Conservation (phyloP, 2,888 invertebrate species). For the Gymnosoma rotundatum region DNA sequence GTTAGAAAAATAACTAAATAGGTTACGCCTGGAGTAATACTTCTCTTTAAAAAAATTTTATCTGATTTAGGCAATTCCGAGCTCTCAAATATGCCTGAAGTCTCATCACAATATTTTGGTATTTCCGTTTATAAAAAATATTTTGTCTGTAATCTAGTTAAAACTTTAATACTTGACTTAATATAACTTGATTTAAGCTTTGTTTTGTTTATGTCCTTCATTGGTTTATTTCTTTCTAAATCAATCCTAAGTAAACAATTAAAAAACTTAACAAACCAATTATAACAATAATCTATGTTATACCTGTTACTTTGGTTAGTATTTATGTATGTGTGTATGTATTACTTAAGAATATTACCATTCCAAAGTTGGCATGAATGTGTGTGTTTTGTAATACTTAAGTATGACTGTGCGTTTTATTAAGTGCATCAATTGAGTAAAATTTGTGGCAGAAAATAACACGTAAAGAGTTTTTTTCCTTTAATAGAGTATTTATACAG, state of each 20-base stretch:
- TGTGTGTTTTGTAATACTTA: not conserved
- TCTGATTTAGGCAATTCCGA: too few relatives aligned
- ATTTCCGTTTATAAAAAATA: too few relatives aligned
- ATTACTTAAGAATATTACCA: not conserved
- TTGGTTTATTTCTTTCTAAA: not conserved
- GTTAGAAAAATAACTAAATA: too few relatives aligned
- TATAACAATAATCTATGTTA: slow-evolving; percentile 11
- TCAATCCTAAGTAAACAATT: slow-evolving; percentile 29
- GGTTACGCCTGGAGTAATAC: too few relatives aligned
- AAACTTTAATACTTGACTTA: too few relatives aligned
- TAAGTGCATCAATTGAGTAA: slow-evolving; percentile 3
- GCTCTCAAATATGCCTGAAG: too few relatives aligned
- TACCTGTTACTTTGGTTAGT: not conserved
- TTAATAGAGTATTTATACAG: slow-evolving; percentile 16
- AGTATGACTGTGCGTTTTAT: not conserved
- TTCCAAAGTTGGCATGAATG: not conserved
- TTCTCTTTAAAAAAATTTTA: too few relatives aligned
- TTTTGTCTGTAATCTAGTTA: too few relatives aligned
- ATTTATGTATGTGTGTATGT: not conserved
- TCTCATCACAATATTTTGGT: too few relatives aligned
- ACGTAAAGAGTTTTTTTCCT: not conserved
- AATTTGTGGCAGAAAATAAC: not conserved
- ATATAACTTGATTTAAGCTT: not conserved
- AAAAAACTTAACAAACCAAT: slow-evolving; percentile 33
- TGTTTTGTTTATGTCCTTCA: not conserved